phyloP scores from a whole-genome alignment of 2,797 vertebrate genomes.

The Premnoplex brunnescens region DNA sequence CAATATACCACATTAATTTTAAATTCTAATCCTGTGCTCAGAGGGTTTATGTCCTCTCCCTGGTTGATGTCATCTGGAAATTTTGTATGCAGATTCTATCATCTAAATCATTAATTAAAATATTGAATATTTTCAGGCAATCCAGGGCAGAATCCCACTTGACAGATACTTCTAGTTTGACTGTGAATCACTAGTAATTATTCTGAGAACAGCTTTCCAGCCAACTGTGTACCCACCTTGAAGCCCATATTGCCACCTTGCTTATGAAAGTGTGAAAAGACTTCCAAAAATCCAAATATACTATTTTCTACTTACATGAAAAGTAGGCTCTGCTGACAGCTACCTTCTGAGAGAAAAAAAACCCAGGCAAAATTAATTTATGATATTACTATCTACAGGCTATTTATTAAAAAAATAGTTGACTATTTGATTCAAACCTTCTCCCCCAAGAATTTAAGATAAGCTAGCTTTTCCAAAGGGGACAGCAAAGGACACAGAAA shows the following conservation, averaged over 20 bases:
- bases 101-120: conserved; percentile 59
- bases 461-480: neutral
- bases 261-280: neutral
- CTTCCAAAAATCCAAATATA: neutral
- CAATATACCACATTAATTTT: conserved; percentile 20
- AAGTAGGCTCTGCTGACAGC: neutral
- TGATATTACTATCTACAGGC: neutral
- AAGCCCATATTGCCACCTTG: neutral
- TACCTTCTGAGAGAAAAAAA: neutral
- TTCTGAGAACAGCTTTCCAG: conserved; percentile 2
- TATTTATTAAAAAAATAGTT: neutral
- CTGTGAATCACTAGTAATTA: conserved; percentile 33
- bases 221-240: neutral
- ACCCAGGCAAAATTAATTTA: neutral
- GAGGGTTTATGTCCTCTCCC: conserved; percentile 25
- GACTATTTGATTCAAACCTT: neutral
- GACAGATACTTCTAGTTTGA: conserved; percentile 35
- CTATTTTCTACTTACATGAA: neutral
- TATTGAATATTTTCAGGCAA: conserved; percentile 50
- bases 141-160: conserved; percentile 28
- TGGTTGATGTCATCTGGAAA: conserved; percentile 23
- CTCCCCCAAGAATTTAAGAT: neutral
- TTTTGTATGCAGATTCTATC: conserved; percentile 32
- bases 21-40: conserved; percentile 40
- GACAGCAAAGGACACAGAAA: neutral